Conservation (phyloP, 2,888 invertebrate species). For the Drosophila flavopinicola region DNA sequence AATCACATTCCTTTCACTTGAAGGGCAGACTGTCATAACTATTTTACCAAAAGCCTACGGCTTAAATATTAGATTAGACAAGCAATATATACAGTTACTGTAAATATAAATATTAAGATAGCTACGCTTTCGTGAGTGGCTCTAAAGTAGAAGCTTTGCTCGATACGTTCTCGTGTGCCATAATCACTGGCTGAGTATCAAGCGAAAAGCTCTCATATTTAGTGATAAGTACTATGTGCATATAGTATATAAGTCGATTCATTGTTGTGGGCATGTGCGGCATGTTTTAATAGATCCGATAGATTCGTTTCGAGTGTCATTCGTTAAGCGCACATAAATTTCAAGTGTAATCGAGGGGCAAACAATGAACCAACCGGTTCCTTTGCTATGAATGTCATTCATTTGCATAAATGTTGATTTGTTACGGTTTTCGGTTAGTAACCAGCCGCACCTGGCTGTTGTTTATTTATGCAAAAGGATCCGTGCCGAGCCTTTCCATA, state of each 20-base stretch:
- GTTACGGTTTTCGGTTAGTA: conserved; percentile 18
- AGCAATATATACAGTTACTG: background rate
- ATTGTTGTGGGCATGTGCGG: conserved; percentile 9
- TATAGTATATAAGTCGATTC: background rate
- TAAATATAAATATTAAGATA: conserved; percentile 15
- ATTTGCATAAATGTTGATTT: conserved; percentile 45
- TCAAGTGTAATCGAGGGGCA: conserved; percentile 15
- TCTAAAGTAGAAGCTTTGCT: background rate
- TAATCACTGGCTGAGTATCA: conserved; percentile 1
- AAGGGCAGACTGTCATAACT: background rate
- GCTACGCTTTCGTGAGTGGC: background rate
- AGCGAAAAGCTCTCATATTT: background rate
- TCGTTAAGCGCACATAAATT: conserved; percentile 22
- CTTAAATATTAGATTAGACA: conserved; percentile 11
- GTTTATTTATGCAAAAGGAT: conserved; percentile 20
- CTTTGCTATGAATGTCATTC: conserved; percentile 40
- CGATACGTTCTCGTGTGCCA: conserved; percentile 1
- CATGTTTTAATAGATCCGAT: conserved; percentile 23
- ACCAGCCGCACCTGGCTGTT: background rate
- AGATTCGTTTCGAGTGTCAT: conserved; percentile 25
- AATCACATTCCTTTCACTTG: background rate
- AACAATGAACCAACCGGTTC: conserved; percentile 19
- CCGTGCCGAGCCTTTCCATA: conserved; percentile 12
- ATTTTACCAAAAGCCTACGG: background rate
- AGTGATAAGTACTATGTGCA: background rate